Percentiles rank a stretch among this genome's conserved stretches.
Evolutionary conservation across 1,140 invertebrate genomes (phyloP).

Genomic region (Macrobrachium nipponense): DNA sequence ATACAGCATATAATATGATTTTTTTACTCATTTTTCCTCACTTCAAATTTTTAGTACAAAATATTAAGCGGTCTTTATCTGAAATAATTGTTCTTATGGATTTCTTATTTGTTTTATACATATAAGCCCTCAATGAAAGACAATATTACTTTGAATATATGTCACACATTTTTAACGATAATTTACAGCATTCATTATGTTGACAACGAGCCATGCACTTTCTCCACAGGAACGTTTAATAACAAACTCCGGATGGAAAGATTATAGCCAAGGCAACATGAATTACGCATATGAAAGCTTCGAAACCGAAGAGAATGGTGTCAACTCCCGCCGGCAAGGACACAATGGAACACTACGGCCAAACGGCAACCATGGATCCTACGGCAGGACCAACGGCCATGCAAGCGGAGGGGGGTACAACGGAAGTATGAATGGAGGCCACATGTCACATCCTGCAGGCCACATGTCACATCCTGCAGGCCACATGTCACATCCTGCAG

Average conservation of each 20-base stretch:
- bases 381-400: constrained; percentile 49
- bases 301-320: constrained; percentile 79
- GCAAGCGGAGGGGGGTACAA: not conserved
- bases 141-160: not conserved
- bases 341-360: constrained; percentile 68
- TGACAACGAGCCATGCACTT: not conserved
- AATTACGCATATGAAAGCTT: constrained; percentile 90
- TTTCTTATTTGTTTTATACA: too few relatives aligned
- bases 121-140: too few relatives aligned
- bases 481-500: constrained; percentile 40
- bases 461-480: constrained; percentile 40
- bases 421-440: constrained; percentile 84
- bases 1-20: too few relatives aligned
- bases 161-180: not conserved
- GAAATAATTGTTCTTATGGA: too few relatives aligned
- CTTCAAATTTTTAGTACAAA: too few relatives aligned
- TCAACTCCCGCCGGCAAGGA: constrained; percentile 66
- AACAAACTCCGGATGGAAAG: constrained; percentile 86
- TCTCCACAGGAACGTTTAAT: constrained; percentile 80
- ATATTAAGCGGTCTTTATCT: too few relatives aligned
- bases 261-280: constrained; percentile 80
- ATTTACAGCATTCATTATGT: not conserved
- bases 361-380: constrained; percentile 66
- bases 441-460: constrained; percentile 39
- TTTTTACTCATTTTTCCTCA: too few relatives aligned